Evolutionary conservation across 2,888 invertebrate species (phyloP), one percentile per base, ranked within the genome.

Genomic region (Chrysodeixis includens): DNA sequence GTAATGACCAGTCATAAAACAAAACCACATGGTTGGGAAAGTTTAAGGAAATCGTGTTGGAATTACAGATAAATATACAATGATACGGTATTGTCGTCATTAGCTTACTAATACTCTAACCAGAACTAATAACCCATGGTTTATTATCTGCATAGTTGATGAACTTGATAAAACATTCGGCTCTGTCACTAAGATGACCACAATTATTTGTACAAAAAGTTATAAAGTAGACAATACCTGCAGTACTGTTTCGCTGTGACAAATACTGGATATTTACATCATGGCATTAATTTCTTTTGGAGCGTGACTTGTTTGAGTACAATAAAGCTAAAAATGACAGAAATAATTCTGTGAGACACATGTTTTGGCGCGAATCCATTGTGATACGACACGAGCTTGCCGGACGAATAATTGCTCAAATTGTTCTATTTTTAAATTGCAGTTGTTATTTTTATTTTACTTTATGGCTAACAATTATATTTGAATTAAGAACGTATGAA

Each of bases 321-420:
- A 94, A 95, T 94, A 89, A 92, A 86, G 90, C 90, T 94, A 92
- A 94, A 93, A 93, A 93, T 92, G 93, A 86, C 90, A 91, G 93
- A 91, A 92, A 94, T 93, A 90, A 93, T 93, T 94, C 92, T 93
- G 92, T 91, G 94, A 94, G 94, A 93, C 93, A 92, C 91, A 88
- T 70, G 77, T 71, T 69, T 64, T 65, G 61, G 59, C 70, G 62
- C 68, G 81, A 68, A 18, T 88, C 88, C 92, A 89, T 83, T 87
- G 76, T 68, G 58, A 69, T 65, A 60, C 83, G 82, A 69, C 62
- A 86, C 83, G 83, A 69, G 10, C 74, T 59, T 71, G 49, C 12
- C 53, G 14, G 55, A 30, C 60, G 56, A 44, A 46, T 51, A 9
- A 22, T 57, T 35, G 35, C 14, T 12, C 14, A 35, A 30, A 35